Base-by-base conservation (phyloP, 2,113 vertebrate genomes). In the Camelus dromedarius region DNA sequence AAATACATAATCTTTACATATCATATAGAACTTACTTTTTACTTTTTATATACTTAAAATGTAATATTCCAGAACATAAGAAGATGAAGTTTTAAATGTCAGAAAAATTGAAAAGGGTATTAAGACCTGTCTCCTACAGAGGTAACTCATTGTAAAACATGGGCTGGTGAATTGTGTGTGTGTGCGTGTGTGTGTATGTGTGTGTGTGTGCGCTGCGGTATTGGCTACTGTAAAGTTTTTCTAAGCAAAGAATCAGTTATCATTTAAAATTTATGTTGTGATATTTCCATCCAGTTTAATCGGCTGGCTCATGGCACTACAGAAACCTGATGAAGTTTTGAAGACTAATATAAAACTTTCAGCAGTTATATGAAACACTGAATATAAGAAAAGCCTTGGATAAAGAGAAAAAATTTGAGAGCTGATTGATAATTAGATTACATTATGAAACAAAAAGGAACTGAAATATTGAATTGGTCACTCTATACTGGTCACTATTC, bases 341-440 rank as follows among this genome's bases (percentile, higher is more conserved):
- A 69, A 80, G 38, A 75, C 20, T 87, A 90, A 70, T 73, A 83
- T 19, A 89, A 67, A 95, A 64, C 4, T 76, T 76, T 80, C 20
- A 75, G 42, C 8, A 66, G 2, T 70, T 89, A 46, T 2, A 35
- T 20, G 4, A 92, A 75, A 62, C 3, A 76, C 3, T 54, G 1
- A 72, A 66, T 30, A 72, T 85, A 38, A 85, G 20, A 9, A 75
- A 92, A 62, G 24, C 0, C 5, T 38, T 42, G 32, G 58, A 11
- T 22, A 72, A 92, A 28, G 12, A 94, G 3, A 70, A 22, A 35
- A 75, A 20, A 3, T 80, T 69, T 58, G 0, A 77, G 3, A 62
- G 4, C 6, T 75, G 77, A 58, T 58, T 58, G 16, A 2, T 72
- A 81, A 81, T 60, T 79, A 60, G 1, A 18, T 54, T 81, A 32